Percentiles rank a stretch among this genome's conserved stretches.
Conservation (phyloP, 2,888 invertebrate species). For the Drosophila setosimentum region DNA sequence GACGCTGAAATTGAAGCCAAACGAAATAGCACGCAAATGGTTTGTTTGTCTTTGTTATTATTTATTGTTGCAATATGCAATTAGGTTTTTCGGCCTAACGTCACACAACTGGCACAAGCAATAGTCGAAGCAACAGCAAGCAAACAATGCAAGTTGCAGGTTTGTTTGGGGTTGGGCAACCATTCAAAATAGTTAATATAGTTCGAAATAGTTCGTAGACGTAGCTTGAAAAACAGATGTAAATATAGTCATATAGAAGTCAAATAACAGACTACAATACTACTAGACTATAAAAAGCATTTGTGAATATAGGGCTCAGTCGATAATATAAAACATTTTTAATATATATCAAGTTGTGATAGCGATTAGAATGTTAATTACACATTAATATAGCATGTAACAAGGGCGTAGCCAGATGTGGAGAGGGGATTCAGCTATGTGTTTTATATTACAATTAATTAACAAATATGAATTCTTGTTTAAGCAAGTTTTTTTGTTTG, state of each 20-base stretch:
- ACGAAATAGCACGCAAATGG: slow-evolving; percentile 51
- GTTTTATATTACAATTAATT: neutral
- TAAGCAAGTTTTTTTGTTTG: neutral
- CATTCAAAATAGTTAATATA: neutral
- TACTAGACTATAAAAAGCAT: neutral
- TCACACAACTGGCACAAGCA: slow-evolving; percentile 26
- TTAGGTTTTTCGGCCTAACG: slow-evolving; percentile 49
- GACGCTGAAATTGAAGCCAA: slow-evolving; percentile 40
- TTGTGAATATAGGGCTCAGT: no score
- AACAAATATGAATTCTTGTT: neutral
- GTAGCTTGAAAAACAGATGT: neutral
- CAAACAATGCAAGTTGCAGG: neutral
- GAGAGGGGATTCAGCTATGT: neutral
- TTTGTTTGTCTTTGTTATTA: slow-evolving; percentile 4
- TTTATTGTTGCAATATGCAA: slow-evolving; percentile 51
- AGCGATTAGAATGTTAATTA: neutral
- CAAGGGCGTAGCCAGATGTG: neutral
- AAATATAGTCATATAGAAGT: no score
- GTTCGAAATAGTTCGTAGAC: neutral
- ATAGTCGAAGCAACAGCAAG: slow-evolving; percentile 17
- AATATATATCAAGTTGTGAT: neutral
- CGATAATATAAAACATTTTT: neutral
- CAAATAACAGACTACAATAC: no score
- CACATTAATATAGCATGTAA: neutral
- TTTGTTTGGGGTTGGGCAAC: slow-evolving; percentile 29